Percentiles rank a stretch among this genome's conserved stretches.
Conservation (phyloP, 2,113 vertebrate genomes). For the Malaclemys terrapin region DNA sequence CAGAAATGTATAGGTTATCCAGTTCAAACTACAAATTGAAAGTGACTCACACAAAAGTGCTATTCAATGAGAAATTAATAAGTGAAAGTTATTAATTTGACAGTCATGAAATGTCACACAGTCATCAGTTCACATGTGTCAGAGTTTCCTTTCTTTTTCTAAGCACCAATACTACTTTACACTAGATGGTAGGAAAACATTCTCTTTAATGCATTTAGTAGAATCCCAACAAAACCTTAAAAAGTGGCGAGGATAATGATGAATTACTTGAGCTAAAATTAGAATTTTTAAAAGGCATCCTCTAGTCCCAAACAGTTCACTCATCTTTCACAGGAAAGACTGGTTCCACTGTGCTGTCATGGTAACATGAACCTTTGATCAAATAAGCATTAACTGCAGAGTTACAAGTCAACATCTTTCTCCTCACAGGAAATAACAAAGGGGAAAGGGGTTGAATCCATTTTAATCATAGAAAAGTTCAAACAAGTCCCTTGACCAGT, state of each 20-base stretch:
- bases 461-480: not conserved
- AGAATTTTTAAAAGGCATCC: not conserved
- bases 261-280: not conserved
- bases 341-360: not conserved
- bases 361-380: not conserved
- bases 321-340: not conserved
- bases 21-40: not conserved
- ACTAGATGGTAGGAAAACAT: not conserved
- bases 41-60: not conserved
- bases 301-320: not conserved
- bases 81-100: not conserved
- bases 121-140: not conserved
- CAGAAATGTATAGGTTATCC: not conserved
- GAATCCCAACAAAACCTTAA: not conserved
- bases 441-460: not conserved
- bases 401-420: not conserved
- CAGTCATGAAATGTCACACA: not conserved
- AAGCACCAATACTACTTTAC: not conserved
- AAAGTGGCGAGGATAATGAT: not conserved
- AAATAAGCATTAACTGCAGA: not conserved
- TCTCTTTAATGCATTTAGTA: not conserved
- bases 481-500: not conserved
- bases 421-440: not conserved
- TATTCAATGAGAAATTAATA: not conserved
- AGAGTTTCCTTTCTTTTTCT: not conserved